Evolutionary conservation across 2,113 vertebrate species (phyloP), one percentile per base, ranked within the genome.

Genomic region (Strix uralensis): DNA sequence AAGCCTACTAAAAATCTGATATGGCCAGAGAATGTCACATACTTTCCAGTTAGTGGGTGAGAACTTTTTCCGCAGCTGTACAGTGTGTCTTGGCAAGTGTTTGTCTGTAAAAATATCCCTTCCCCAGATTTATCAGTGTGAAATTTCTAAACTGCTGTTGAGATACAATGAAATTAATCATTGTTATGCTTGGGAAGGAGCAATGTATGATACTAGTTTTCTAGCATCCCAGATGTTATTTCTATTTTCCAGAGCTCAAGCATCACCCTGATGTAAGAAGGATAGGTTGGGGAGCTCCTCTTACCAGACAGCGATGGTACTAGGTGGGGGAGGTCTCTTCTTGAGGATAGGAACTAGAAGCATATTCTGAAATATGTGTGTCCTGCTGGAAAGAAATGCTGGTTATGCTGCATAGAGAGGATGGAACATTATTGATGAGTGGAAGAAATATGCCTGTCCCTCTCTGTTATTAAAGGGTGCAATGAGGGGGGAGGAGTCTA

Each of bases 21-120:
- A 65, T 32, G 87, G 73, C 61, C 73, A 72, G 66, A 84, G 74
- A 90, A 75, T 57, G 46, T 69, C 70, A 36, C 70, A 13, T 71
- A 21, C 91, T 96, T 96, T 94, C 66, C 78, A 65, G 52, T 79
- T 90, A 81, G 78, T 38, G 70, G 30, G 58, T 85, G 74, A 87
- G 90, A 95, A 87, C 73, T 57, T 82, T 72, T 94, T 36, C 36
- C 7, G 4, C 55, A 88, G 62, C 71, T 49, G 15, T 32, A n/a
- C 42, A 87, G 65, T 91, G 57, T 87, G 57, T 90, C 70, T 95
- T 96, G 91, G 81, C 70, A 75, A 57, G 23, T 49, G 30, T 59
- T 81, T 81, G 15, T 86, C 69, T 63, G 57, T 75, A 61, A 78
- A 85, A 92, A 69, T 95, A 92, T 79, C 44, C 70, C 23, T 85